Evolutionary conservation across 2,113 vertebrate species (phyloP).

Genomic region (Ictalurus furcatus): DNA sequence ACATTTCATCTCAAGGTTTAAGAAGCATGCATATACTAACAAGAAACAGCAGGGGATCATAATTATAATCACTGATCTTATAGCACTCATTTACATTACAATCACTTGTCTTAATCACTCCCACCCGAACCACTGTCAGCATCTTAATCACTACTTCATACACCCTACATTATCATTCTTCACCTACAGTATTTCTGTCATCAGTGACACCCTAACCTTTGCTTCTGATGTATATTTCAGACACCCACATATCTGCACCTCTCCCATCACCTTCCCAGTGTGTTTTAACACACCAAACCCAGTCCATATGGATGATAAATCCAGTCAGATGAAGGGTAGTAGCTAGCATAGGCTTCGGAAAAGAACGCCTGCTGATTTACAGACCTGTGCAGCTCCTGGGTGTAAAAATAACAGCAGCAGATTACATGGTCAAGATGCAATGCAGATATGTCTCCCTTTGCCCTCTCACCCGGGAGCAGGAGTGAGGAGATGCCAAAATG

Average conservation of each 20-base stretch:
- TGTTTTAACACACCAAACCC: constrained; percentile 23
- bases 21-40: background rate
- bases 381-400: constrained; percentile 63
- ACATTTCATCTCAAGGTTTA: background rate
- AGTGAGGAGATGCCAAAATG: constrained; percentile 37
- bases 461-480: constrained; percentile 30
- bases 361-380: constrained; percentile 63
- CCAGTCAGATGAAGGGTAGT: constrained; percentile 54
- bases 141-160: constrained; percentile 13
- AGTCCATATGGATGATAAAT: constrained; percentile 60
- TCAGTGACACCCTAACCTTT: constrained; percentile 4
- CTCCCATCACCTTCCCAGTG: background rate
- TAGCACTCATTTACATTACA: constrained; percentile 12
- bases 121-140: background rate
- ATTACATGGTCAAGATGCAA: constrained; percentile 53
- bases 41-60: constrained; percentile 6
- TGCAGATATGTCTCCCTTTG: constrained; percentile 42
- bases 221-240: background rate
- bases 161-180: background rate
- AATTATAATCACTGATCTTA: constrained; percentile 21
- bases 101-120: background rate
- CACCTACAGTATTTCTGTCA: background rate
- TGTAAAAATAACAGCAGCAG: constrained; percentile 69
- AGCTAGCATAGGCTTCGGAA: constrained; percentile 56
- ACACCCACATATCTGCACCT: constrained; percentile 6